Evolutionary conservation across 2,797 vertebrate species (phyloP), one percentile per base, ranked within the genome.

Genomic region (Delichon dasypus): DNA sequence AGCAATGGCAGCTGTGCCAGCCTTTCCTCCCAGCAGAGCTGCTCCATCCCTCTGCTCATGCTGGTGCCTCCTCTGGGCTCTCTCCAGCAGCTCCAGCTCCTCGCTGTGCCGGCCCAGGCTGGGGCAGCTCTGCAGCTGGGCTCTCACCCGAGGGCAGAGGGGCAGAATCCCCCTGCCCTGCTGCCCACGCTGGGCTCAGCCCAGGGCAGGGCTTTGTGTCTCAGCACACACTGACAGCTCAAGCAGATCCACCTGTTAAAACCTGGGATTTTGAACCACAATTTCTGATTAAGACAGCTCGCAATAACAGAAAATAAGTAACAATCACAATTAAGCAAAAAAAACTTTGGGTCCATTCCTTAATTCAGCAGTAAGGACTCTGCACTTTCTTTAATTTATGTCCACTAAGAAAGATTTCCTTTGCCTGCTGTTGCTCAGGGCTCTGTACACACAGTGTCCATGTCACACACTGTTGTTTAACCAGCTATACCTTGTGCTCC

Each of bases 331-430:
- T 48, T 51, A 40, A 58, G 10, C 20, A 64, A 30, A 50, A 80
- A 12, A 81, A 5, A 0, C 1, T 18, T 36, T 5, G 3, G 3
- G 20, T 57, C 36, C 45, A 14, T 26, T 17, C 18, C 48, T 53
- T 26, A 51, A n/a, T 12, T 30, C 27, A 60, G 19, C 38, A n/a
- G 19, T 40, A 60, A 80, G 14, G 17, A 51, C 30, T 62, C 44
- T 40, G 16, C 18, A 66, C 8, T 55, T 23, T 42, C 26, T 38
- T 42, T 50, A n/a, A 74, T 64, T 77, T n/a, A 42, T 29, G 76
- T 11, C 4, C 38, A 53, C 29, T 44, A 32, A 51, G 21, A 21
- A 79, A 50, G 11, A 16, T 50, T 9, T 38, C 16, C 23, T 82
- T 58, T 51, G 6, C 12, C 25, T 29, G 16, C 40, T 57, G 23